A percentile compares a stretch with the other conserved stretches of the same genome.
These are phyloP conservation scores for Halictus rubicundus DNA, from an alignment of 1,140 invertebrate genomes.

Conservation along the genomic window DNA sequence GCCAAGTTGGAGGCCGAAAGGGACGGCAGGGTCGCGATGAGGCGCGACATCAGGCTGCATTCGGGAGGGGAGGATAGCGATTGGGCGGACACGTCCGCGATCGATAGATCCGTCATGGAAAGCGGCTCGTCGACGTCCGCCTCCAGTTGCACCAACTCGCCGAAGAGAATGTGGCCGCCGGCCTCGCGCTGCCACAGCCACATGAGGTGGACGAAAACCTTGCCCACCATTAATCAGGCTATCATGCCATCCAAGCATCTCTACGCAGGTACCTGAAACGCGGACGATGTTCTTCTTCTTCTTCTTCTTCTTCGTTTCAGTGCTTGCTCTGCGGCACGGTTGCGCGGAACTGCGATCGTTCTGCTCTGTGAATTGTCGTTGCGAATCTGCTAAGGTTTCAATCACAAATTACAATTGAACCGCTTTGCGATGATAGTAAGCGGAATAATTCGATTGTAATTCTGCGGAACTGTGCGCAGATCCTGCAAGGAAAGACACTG, in stretches of 20 bases:
- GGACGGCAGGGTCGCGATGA: constrained; percentile 62
- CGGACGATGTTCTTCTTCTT: constrained; percentile 16
- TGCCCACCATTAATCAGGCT: constrained; percentile 75
- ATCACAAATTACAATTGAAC: too few relatives aligned
- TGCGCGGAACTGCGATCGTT: too few relatives aligned
- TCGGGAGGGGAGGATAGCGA: constrained; percentile 77
- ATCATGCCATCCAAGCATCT: constrained; percentile 75
- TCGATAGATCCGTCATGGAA: constrained; percentile 81
- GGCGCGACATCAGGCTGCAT: constrained; percentile 63
- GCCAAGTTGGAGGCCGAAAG: constrained; percentile 73
- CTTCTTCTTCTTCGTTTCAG: neutral
- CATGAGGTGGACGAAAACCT: constrained; percentile 76
- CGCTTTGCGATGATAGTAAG: too few relatives aligned
- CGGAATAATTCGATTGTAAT: too few relatives aligned
- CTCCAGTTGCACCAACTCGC: constrained; percentile 85
- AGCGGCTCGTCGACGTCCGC: constrained; percentile 85
- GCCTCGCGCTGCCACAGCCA: constrained; percentile 76
- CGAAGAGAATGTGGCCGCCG: constrained; percentile 83
- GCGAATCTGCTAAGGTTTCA: too few relatives aligned
- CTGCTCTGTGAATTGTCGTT: too few relatives aligned
- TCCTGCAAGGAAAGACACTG: neutral
- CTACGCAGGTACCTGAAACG: constrained; percentile 71
- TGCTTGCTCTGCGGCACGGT: neutral
- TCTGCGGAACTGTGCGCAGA: too few relatives aligned
- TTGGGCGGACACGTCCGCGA: constrained; percentile 72